Conservation (phyloP, 2,113 vertebrate species). For the Anarrhichthys ocellatus region DNA sequence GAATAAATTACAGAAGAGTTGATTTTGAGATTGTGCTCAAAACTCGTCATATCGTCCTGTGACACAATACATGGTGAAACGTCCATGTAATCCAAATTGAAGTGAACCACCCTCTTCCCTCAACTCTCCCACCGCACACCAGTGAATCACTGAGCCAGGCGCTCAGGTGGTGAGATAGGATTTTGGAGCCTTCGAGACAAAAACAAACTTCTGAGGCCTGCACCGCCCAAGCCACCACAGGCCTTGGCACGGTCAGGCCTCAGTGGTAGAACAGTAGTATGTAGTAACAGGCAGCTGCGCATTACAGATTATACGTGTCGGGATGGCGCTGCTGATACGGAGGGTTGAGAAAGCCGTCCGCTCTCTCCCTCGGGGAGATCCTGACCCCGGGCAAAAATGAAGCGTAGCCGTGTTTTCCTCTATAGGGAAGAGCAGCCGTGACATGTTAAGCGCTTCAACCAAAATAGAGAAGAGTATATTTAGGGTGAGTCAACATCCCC, state of each 20-base stretch:
- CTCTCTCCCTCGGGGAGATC: constrained; percentile 68
- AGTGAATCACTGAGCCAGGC: constrained; percentile 43
- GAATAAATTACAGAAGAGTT: background rate
- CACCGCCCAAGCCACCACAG: constrained; percentile 69
- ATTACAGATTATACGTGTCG: constrained; percentile 71
- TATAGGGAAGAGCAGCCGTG: constrained; percentile 69
- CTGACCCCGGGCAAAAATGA: constrained; percentile 73
- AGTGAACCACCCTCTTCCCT: constrained; percentile 6
- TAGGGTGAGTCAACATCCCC: constrained; percentile 76
- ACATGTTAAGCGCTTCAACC: constrained; percentile 73
- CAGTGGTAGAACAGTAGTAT: constrained; percentile 65
- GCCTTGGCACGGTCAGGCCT: constrained; percentile 65
- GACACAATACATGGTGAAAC: background rate
- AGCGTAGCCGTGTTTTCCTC: constrained; percentile 74
- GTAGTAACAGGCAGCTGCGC: constrained; percentile 70
- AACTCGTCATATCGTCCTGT: background rate
- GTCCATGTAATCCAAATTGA: constrained; percentile 24
- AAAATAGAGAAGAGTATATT: constrained; percentile 75
- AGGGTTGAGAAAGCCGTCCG: constrained; percentile 54
- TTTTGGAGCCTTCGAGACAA: constrained; percentile 63
- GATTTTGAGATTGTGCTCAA: background rate
- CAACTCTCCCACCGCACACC: background rate
- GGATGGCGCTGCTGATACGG: constrained; percentile 69
- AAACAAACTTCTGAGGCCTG: constrained; percentile 72
- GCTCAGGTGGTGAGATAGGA: constrained; percentile 74